Evolutionary conservation across 2,888 invertebrate species (phyloP), one percentile per base, ranked within the genome.

Genomic region (Tetragonisca angustula): DNA sequence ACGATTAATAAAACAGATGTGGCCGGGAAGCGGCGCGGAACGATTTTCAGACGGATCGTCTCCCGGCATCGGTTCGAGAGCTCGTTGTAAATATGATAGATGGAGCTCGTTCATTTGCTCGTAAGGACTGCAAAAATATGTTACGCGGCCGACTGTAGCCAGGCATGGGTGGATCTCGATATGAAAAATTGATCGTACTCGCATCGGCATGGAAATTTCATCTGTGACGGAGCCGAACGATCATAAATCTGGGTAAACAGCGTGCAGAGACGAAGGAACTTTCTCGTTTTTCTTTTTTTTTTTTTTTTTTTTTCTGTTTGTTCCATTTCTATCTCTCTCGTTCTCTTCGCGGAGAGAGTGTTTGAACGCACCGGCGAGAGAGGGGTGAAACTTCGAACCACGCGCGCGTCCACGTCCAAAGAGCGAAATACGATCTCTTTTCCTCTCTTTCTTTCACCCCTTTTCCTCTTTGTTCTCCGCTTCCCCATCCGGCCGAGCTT

Each of bases 181-280:
- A 50, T 85, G 81, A 84, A 83, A 84, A 79, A 84, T 84, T 84
- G 74, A 70, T 56, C 72, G 68, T 52, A 43, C 21, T 59, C 15
- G 74, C 75, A 79, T 78, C 77, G 77, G 75, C 75, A 81, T 73
- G 81, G 85, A 81, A 77, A 75, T 85, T 85, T 81, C 77, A 85
- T 85, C 85, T 62, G 76, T 79, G 81, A 85, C 85, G 74, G 62
- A 64, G 72, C 72, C 72, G 36, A 69, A 1, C 69, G 62, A 62
- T 59, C 77, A 81, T 85, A 85, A 85, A 85, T 85, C 85, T 80
- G 64, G 64, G 85, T 81, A 84, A 85, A 85, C 84, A 80, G 65
- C 50, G 76, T n/a, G 61, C 49, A 70, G 76, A 75, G 67, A 71
- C 80, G 70, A 67, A 79, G 73, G 54, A 70, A 73, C 54, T 69